Conservation (phyloP, 2,888 invertebrate species). For the Maniola hyperantus region DNA sequence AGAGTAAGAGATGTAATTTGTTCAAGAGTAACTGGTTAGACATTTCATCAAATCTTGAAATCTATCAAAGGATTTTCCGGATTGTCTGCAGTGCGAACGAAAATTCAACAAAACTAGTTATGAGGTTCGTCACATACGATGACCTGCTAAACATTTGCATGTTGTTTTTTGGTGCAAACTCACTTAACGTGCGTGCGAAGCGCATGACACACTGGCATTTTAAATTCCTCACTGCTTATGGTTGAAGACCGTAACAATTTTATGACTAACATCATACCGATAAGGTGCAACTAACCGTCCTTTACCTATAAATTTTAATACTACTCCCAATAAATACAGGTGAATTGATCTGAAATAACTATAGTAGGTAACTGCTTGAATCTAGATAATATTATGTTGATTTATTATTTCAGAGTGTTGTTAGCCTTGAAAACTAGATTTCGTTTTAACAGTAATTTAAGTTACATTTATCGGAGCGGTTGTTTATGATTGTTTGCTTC, state of each 20-base stretch:
- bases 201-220: slow-evolving; percentile 26
- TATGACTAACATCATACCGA: slow-evolving; percentile 17
- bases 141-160: no score
- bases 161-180: no score
- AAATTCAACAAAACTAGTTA: no score
- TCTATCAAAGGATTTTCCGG: no score
- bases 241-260: slow-evolving; percentile 25
- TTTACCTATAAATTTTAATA: slow-evolving; percentile 22
- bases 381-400: slow-evolving; percentile 8
- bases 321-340: not conserved
- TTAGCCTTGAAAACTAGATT: slow-evolving; percentile 27
- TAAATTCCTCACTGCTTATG: slow-evolving; percentile 23
- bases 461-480: slow-evolving; percentile 16
- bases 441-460: slow-evolving; percentile 21
- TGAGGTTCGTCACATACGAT: no score
- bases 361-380: not conserved
- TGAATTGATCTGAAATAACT: slow-evolving; percentile 14
- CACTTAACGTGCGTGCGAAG: not conserved
- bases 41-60: no score
- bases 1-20: no score
- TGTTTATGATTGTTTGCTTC: slow-evolving; percentile 17
- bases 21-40: no score
- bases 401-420: slow-evolving; percentile 18
- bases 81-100: no score
- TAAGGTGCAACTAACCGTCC: slow-evolving; percentile 26